phyloP scores from a whole-genome alignment of 2,888 invertebrate genomes.

The Leucania comma region DNA sequence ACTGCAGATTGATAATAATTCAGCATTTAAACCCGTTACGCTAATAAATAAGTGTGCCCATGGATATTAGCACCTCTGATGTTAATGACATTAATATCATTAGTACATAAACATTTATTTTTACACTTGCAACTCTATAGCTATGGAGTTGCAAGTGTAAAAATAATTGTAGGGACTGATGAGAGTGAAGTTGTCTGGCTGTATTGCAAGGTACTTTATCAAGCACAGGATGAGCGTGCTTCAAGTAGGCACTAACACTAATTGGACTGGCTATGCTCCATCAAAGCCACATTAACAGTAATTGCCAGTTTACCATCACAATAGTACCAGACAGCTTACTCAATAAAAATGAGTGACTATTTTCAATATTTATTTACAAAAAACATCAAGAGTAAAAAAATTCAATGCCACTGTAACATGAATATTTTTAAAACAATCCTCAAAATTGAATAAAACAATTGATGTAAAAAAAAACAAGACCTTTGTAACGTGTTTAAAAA shows the following conservation, averaged over 20 bases:
- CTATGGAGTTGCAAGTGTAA: not conserved
- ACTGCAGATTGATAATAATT: conserved; percentile 24
- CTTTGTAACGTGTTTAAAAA: conserved; percentile 57
- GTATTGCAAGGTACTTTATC: conserved; percentile 14
- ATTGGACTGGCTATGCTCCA: conserved; percentile 29
- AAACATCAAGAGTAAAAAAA: conserved; percentile 17
- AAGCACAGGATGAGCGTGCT: not conserved
- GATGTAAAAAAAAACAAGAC: conserved; percentile 52
- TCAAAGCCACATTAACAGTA: conserved; percentile 25
- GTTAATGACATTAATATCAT: conserved; percentile 28
- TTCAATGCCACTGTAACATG: conserved; percentile 44
- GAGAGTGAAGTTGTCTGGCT: conserved; percentile 19
- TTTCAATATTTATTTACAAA: conserved; percentile 29
- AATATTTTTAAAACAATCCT: conserved; percentile 51
- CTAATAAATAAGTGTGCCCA: conserved; percentile 18
- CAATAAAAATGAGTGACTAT: conserved; percentile 18
- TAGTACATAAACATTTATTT: conserved; percentile 2
- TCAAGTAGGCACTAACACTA: conserved; percentile 26
- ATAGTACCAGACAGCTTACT: conserved; percentile 2
- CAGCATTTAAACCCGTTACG: conserved; percentile 30
- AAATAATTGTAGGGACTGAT: conserved; percentile 1
- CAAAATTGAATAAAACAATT: conserved; percentile 59
- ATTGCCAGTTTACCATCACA: conserved; percentile 29
- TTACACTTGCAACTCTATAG: too few relatives aligned
- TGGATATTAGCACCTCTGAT: conserved; percentile 11